A percentile compares a stretch with the other conserved stretches of the same genome.
Evolutionary conservation across 2,888 invertebrate species (phyloP).

Genomic region (Lasioglossum leucozonium): DNA sequence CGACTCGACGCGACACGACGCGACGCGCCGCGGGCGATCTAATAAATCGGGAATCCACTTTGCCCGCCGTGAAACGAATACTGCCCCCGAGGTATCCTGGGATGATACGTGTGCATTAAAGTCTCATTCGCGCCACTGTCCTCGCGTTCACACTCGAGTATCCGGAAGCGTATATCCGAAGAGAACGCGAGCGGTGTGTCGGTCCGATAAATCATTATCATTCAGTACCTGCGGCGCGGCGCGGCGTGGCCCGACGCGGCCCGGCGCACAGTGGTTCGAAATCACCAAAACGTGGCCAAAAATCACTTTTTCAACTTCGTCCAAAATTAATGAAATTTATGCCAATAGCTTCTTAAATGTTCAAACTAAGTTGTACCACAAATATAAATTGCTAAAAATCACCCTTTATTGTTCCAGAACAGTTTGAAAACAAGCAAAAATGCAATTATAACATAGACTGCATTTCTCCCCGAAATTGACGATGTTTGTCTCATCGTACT

Average conservation of each 20-base stretch:
- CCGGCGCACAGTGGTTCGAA: no score
- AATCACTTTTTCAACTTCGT: no score
- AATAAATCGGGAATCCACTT: slow-evolving; percentile 68
- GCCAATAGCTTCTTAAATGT: no score
- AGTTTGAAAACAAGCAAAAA: no score
- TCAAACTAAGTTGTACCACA: no score
- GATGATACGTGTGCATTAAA: slow-evolving; percentile 14
- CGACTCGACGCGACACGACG: slow-evolving; percentile 7
- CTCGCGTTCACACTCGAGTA: background rate
- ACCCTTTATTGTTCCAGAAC: no score
- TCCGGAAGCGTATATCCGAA: background rate
- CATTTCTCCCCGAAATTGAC: no score
- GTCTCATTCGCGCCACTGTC: slow-evolving; percentile 10
- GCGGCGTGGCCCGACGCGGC: background rate
- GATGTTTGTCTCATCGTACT: no score
- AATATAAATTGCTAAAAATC: no score
- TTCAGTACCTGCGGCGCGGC: background rate
- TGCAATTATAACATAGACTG: no score
- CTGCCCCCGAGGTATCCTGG: background rate
- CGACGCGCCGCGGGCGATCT: slow-evolving; percentile 48
- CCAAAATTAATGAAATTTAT: no score
- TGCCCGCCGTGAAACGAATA: slow-evolving; percentile 27
- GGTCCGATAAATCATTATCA: background rate
- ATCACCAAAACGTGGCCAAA: no score
- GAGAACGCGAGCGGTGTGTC: background rate